Percentiles rank a stretch among this genome's conserved stretches.
phyloP scores from a whole-genome alignment of 1,140 invertebrate genomes.

The Drosophila dunni region DNA sequence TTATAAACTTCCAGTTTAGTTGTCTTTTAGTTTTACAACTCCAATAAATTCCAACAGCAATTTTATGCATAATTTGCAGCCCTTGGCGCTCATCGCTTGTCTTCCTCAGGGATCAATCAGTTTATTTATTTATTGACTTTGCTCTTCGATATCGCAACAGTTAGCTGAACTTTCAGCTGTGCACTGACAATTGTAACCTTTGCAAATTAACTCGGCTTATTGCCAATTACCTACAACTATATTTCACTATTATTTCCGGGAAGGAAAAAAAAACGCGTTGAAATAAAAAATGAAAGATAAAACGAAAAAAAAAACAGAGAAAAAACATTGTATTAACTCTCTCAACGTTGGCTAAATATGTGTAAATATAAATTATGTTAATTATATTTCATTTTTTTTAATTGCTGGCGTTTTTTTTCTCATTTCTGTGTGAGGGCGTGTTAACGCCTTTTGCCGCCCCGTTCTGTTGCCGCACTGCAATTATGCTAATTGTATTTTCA shows the following conservation, averaged over 20 bases:
- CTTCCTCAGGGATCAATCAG: background rate
- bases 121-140: background rate
- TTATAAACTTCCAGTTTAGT: no score
- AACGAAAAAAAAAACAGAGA: conserved; percentile 23
- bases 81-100: no score
- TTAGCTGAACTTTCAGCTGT: background rate
- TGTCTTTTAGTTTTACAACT: no score
- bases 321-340: conserved; percentile 29
- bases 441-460: conserved; percentile 3
- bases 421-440: conserved; percentile 22
- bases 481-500: conserved; percentile 81
- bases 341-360: conserved; percentile 64
- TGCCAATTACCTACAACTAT: conserved; percentile 19
- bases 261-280: background rate
- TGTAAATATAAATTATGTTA: conserved; percentile 80
- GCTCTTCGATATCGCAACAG: background rate
- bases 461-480: conserved; percentile 49
- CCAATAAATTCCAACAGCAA: no score
- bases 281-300: background rate
- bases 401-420: conserved; percentile 7
- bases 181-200: conserved; percentile 7
- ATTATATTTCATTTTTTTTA: conserved; percentile 55
- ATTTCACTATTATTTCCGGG: background rate
- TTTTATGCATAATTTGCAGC: no score
- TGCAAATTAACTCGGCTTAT: conserved; percentile 34